Conservation (phyloP, 2,888 invertebrate genomes). For the Atethmia centrago region DNA sequence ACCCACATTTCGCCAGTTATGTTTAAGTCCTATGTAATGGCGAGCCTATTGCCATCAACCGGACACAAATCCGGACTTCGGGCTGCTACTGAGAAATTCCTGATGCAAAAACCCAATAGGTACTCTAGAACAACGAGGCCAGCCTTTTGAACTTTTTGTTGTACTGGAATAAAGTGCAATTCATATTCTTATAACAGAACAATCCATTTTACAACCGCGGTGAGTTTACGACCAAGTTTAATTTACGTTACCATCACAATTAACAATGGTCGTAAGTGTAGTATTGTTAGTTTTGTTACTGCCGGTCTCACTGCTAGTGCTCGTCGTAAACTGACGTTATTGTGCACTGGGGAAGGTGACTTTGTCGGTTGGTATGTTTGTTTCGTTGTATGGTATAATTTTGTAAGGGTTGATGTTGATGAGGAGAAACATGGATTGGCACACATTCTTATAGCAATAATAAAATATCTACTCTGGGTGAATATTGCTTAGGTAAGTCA, state of each 20-base stretch:
- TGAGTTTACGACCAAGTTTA: conserved; percentile 69
- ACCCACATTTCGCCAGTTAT: too few relatives aligned
- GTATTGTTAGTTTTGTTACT: conserved; percentile 60
- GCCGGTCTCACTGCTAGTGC: conserved; percentile 18
- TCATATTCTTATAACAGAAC: conserved; percentile 21
- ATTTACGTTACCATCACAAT: conserved; percentile 68
- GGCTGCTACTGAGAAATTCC: too few relatives aligned
- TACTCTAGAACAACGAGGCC: too few relatives aligned
- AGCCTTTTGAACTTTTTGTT: too few relatives aligned
- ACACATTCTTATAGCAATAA: neutral
- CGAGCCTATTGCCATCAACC: too few relatives aligned
- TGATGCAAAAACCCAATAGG: too few relatives aligned
- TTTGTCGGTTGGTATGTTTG: conserved; percentile 35
- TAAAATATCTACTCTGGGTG: too few relatives aligned
- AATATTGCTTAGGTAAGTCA: too few relatives aligned
- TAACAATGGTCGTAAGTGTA: conserved; percentile 62
- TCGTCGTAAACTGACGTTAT: conserved; percentile 51
- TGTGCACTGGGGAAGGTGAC: conserved; percentile 51
- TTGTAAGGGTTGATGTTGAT: neutral
- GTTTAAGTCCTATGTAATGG: too few relatives aligned
- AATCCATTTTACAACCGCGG: conserved; percentile 46
- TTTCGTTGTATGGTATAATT: conserved; percentile 13
- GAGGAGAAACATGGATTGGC: neutral
- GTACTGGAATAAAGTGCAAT: neutral
- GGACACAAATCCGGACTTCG: too few relatives aligned